Conservation (phyloP, 2,888 invertebrate species). For the Heterodera filipjevi region DNA sequence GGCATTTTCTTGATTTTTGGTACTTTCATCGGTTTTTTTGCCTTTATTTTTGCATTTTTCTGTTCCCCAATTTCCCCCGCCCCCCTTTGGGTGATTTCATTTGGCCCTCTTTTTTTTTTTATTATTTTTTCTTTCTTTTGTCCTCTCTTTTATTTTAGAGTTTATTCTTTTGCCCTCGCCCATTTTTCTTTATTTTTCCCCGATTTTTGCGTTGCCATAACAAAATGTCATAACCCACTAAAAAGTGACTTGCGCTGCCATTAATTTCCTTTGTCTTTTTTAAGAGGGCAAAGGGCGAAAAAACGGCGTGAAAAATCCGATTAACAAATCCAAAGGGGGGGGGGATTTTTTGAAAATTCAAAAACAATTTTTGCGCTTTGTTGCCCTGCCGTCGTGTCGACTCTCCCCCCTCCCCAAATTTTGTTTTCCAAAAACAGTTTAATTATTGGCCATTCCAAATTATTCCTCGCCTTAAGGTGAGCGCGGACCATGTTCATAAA, state of each 20-base stretch:
- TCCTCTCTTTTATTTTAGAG: not conserved
- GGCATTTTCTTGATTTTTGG: not conserved
- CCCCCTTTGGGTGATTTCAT: not conserved
- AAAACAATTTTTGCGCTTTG: not conserved
- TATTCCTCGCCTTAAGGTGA: not conserved
- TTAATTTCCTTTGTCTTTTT: no score
- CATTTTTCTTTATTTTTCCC: not conserved
- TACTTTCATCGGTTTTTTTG: no score
- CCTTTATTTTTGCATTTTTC: no score
- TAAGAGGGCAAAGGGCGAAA: no score
- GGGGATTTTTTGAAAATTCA: no score
- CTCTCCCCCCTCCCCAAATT: not conserved
- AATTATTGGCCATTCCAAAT: not conserved
- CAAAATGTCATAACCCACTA: no score
- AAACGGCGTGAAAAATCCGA: no score
- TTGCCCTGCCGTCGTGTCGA: not conserved
- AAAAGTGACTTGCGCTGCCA: no score
- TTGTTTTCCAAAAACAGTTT: not conserved
- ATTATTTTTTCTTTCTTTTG: not conserved
- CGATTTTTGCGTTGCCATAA: slow-evolving; percentile 8
- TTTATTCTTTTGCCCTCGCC: not conserved
- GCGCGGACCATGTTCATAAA: not conserved
- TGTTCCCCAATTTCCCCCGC: no score
- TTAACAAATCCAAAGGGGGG: no score
- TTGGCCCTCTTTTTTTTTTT: not conserved